A percentile compares a stretch with the other conserved stretches of the same genome.
Conservation (phyloP, 2,888 invertebrate genomes). For the Leptinotarsa juncta region DNA sequence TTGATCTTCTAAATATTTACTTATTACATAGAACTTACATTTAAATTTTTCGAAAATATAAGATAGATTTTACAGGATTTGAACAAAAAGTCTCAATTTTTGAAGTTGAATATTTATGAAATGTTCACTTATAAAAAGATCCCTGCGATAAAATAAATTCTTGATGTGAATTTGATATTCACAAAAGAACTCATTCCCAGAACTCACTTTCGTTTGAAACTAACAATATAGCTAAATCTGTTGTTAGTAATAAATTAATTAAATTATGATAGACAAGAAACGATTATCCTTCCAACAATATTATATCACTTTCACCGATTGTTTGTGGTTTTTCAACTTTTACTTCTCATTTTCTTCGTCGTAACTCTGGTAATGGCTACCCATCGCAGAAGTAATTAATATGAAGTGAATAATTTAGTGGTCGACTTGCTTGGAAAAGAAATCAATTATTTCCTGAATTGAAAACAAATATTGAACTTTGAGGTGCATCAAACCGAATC, state of each 20-base stretch:
- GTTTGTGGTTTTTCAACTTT: constrained; percentile 22
- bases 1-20: too few species aligned
- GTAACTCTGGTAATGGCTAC: constrained; percentile 10
- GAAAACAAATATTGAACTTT: background rate
- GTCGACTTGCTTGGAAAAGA: constrained; percentile 1
- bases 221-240: background rate
- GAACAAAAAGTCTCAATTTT: too few species aligned
- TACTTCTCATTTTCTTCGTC: constrained; percentile 25
- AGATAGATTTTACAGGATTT: too few species aligned
- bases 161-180: background rate
- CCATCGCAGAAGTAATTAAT: constrained; percentile 8
- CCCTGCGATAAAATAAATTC: too few species aligned
- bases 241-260: background rate
- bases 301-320: constrained; percentile 26
- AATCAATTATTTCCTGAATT: constrained; percentile 21
- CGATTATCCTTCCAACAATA: background rate
- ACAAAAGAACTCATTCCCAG: background rate
- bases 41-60: too few species aligned
- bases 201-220: background rate
- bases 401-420: constrained; percentile 20
- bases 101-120: background rate
- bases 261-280: background rate
- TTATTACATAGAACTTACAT: too few species aligned
- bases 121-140: too few species aligned
- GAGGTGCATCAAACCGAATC: too few species aligned